Evolutionary conservation across 1,140 invertebrate species (phyloP).

Genomic region (Scylla paramamosain): DNA sequence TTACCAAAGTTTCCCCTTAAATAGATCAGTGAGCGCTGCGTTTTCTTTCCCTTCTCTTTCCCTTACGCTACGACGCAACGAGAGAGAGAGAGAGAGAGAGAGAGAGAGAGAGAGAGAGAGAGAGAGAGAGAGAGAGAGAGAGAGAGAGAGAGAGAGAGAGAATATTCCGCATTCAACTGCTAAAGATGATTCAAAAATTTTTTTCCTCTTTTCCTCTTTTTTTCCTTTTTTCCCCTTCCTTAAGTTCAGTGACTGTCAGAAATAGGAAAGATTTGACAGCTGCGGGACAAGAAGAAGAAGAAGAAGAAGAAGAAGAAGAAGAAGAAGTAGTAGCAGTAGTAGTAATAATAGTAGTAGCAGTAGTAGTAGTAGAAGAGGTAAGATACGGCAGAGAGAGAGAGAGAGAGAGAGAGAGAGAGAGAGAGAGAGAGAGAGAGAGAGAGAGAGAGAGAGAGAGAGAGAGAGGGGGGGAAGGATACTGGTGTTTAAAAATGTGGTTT

Average conservation of each 20-base stretch:
- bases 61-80: neutral
- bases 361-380: neutral
- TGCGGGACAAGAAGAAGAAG: neutral
- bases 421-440: neutral
- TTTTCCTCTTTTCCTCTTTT: neutral
- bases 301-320: neutral
- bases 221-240: neutral
- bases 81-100: neutral
- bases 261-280: too few relatives aligned
- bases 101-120: neutral
- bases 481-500: neutral
- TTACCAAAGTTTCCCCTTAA: neutral
- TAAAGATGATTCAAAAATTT: neutral
- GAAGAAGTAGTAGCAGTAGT: neutral
- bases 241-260: neutral
- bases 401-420: neutral
- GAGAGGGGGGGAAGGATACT: neutral
- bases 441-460: too few relatives aligned
- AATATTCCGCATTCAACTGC: constrained; percentile 12
- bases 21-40: neutral
- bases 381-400: neutral
- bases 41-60: neutral
- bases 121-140: neutral
- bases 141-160: neutral
- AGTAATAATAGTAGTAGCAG: neutral